Evolutionary conservation across 1,140 invertebrate genomes (phyloP).

Genomic region (Rhagoletis zephyria): DNA sequence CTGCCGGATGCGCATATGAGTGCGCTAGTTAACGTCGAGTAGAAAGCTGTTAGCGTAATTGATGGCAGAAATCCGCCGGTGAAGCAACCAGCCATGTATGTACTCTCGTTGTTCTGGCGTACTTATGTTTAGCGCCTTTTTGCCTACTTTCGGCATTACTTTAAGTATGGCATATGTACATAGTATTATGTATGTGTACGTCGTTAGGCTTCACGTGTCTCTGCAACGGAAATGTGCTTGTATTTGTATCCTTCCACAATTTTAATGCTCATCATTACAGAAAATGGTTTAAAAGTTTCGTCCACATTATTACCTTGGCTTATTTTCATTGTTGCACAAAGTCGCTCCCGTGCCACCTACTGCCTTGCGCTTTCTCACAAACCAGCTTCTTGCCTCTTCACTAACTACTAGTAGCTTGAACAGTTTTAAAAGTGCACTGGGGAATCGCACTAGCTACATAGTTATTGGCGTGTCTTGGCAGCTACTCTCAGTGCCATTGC

Average conservation of each 20-base stretch:
- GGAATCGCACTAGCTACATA: neutral
- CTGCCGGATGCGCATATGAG: slow-evolving; percentile 20
- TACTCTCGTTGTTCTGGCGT: neutral
- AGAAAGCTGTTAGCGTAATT: slow-evolving; percentile 50
- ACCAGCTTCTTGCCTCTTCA: too few species aligned
- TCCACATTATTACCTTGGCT: slow-evolving; percentile 61
- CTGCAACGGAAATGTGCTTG: neutral
- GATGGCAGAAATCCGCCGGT: slow-evolving; percentile 39
- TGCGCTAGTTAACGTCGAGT: slow-evolving; percentile 38
- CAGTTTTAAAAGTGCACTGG: slow-evolving; percentile 28
- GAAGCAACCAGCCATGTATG: neutral
- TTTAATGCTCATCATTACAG: slow-evolving; percentile 30
- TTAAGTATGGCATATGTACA: too few species aligned
- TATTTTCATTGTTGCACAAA: slow-evolving; percentile 63
- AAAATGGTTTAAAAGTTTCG: slow-evolving; percentile 36
- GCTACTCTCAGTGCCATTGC: neutral
- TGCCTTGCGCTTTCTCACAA: too few species aligned
- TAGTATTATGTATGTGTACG: too few species aligned
- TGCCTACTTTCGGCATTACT: neutral
- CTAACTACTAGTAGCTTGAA: neutral
- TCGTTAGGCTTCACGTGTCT: too few species aligned
- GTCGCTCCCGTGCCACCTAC: neutral
- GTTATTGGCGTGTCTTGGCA: slow-evolving; percentile 2
- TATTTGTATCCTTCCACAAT: neutral
- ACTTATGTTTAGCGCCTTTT: neutral